Evolutionary conservation across 2,797 vertebrate genomes (phyloP), one percentile per base, ranked within the genome.

Genomic region (Coregonus sp.): DNA sequence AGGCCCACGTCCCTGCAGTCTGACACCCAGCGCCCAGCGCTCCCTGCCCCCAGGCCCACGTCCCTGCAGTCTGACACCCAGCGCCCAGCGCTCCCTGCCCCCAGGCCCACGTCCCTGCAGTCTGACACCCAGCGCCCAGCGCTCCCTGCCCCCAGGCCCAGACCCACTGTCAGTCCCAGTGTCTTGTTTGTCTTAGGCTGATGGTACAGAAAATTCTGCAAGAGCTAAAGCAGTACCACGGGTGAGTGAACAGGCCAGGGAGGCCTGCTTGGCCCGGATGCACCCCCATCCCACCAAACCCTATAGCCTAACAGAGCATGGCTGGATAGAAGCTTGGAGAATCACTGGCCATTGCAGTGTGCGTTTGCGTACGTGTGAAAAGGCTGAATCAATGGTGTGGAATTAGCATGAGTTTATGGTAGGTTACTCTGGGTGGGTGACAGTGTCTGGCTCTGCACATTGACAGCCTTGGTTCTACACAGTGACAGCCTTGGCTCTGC

Each of bases 141-240:
- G 85, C 70, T 69, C 75, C 6, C 5, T 20, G 16, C 7, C 47
- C 31, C 3, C 15, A 33, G 52, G 66, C 9, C 40, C 33, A 67
- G 65, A 50, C 70, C 4, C 59, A 18, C 52, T 18, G 87, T 94
- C 87, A 94, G 92, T 74, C 79, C 82, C 83, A 88, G 89, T 94
- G 90, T 92, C 73, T 91, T 91, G 76, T 68, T 93, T 94, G 89
- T 94, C 91, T 91, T 87, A 99, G 98, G 95, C 85, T 99, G 91
- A 97, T 96, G 88, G 97, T 98, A 90, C 97, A 98, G 83, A 96
- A 97, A 90, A 97, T 98, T 82, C 96, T 99, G 75, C 96, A 96
- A 83, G 98, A 99, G 90, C 94, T 98, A 86, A 96, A 95, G 84
- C 94, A 96, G 86, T 98, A 96, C 85, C 97, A 98, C 4, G 95